Evolutionary conservation across 2,797 vertebrate genomes (phyloP), one percentile per base, ranked within the genome.

Genomic region (Morelia viridis): DNA sequence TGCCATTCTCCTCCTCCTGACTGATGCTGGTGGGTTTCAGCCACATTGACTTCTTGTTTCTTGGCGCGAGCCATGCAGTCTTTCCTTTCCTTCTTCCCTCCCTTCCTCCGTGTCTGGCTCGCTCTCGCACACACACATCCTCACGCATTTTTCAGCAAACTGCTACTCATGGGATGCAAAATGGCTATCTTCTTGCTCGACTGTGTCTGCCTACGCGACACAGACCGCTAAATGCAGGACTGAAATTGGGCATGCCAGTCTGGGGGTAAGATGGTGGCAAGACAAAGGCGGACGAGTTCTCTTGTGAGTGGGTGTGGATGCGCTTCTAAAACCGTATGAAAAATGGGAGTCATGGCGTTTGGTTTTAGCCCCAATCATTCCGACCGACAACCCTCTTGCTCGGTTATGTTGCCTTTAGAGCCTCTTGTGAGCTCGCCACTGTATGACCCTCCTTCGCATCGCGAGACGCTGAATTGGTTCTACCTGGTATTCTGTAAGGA

Each of bases 221-320:
- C 96, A 95, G 96, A 96, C 95, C 96, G 95, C 90, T 94, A 85
- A 93, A 94, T 68, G 93, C 86, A 94, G 90, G 85, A 85, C 88
- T 62, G 92, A 92, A 96, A 95, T 91, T 93, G 31, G 96, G 92
- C 96, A 97, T 95, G 97, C 95, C 96, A 97, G 96, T 95, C 96
- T 96, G 95, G 95, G 97, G 94, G 96, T 97, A 97, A 97, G 96
- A 97, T 97, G 96, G 96, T 96, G 96, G 96, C 95, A 94, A 96
- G 97, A 97, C 97, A 97, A 97, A 97, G 97, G 94, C 85, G 96
- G 94, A 93, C 94, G 94, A 94, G 95, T 88, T 68, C 92, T 90
- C 91, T 24, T 10, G 88, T 19, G 92, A 17, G 91, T 85, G 92
- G 76, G 90, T 91, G 92, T 80, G 90, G 83, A 86, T 35, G 89